Percentiles rank a stretch among this genome's conserved stretches.
Evolutionary conservation across 2,888 invertebrate species (phyloP).

Genomic region (Drosophila robusta): DNA sequence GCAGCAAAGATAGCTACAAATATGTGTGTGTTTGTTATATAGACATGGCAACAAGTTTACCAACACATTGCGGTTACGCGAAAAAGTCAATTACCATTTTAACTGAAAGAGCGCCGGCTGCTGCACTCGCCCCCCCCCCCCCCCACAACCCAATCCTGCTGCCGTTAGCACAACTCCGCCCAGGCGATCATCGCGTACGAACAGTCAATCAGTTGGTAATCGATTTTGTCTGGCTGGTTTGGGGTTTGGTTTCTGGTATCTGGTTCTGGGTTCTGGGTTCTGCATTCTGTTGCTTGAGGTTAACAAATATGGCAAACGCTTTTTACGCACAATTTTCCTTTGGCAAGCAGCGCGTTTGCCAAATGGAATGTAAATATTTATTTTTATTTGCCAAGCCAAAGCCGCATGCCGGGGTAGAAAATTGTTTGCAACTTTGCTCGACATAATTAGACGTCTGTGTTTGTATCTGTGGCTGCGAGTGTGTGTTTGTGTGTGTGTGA

Average conservation of each 20-base stretch:
- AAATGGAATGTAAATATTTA: slow-evolving; percentile 81
- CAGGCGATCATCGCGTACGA: slow-evolving; percentile 38
- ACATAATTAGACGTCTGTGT: slow-evolving; percentile 76
- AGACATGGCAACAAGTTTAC: slow-evolving; percentile 74
- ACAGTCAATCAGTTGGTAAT: slow-evolving; percentile 76
- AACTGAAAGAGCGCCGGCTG: slow-evolving; percentile 58
- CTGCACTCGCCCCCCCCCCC: slow-evolving; percentile 7
- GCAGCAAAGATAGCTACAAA: slow-evolving; percentile 14
- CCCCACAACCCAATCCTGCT: slow-evolving; percentile 6
- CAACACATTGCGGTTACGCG: slow-evolving; percentile 79
- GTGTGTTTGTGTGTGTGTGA: slow-evolving; percentile 12
- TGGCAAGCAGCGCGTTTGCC: slow-evolving; percentile 56
- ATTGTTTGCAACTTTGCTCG: slow-evolving; percentile 70
- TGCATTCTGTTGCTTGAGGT: slow-evolving; percentile 74
- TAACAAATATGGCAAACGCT: slow-evolving; percentile 76
- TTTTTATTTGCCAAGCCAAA: slow-evolving; percentile 70
- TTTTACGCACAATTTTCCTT: slow-evolving; percentile 81
- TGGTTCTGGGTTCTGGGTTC: slow-evolving; percentile 20
- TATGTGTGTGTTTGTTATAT: slow-evolving; percentile 20
- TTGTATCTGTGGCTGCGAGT: slow-evolving; percentile 13
- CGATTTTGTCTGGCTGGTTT: slow-evolving; percentile 69
- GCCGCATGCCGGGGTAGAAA: slow-evolving; percentile 48
- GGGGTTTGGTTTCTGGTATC: slow-evolving; percentile 19
- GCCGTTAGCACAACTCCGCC: slow-evolving; percentile 20
- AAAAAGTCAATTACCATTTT: slow-evolving; percentile 80